A percentile compares a stretch with the other conserved stretches of the same genome.
These are phyloP conservation scores for Xenopus laevis DNA, from an alignment of 2,113 vertebrate species.

Conservation along the genomic window DNA sequence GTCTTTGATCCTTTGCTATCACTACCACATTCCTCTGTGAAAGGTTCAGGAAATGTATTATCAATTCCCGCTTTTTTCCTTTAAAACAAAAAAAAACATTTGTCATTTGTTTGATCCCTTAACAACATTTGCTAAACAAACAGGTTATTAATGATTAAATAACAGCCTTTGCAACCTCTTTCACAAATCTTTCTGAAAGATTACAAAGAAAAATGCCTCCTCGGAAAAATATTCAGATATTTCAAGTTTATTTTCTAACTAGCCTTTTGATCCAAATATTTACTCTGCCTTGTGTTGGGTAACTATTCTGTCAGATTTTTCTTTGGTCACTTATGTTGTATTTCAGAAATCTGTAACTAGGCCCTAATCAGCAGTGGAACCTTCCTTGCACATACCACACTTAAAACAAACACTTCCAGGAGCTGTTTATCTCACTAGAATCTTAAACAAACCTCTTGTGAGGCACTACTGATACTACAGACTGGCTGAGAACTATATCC, in stretches of 20 bases:
- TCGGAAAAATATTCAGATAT: slow-evolving; percentile 1
- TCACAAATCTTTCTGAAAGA: slow-evolving; percentile 3
- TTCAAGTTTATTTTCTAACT: slow-evolving; percentile 10
- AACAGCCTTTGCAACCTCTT: slow-evolving; percentile 2
- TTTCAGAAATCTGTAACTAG: slow-evolving; percentile 8
- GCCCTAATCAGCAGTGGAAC: slow-evolving; percentile 16
- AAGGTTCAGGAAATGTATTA: too few species aligned
- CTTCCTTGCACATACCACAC: slow-evolving; percentile 51
- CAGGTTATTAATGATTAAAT: neutral
- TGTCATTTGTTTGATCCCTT: too few species aligned
- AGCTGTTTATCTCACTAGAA: slow-evolving; percentile 76
- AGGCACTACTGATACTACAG: slow-evolving; percentile 79
- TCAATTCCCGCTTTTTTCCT: too few species aligned
- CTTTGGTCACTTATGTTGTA: slow-evolving; percentile 6
- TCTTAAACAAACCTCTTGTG: slow-evolving; percentile 81
- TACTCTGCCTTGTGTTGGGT: fast-evolving
- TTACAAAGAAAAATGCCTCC: neutral
- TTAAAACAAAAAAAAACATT: too few species aligned
- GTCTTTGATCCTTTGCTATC: too few species aligned
- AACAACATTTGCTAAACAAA: neutral
- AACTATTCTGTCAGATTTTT: slow-evolving; percentile 22
- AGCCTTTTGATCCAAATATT: slow-evolving; percentile 12
- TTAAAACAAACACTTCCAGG: slow-evolving; percentile 79
- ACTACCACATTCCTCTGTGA: too few species aligned
- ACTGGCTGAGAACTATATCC: slow-evolving; percentile 73